A percentile compares a stretch with the other conserved stretches of the same genome.
These are phyloP conservation scores for Macrotus californicus DNA, from an alignment of 2,113 vertebrate genomes.

Conservation along the genomic window DNA sequence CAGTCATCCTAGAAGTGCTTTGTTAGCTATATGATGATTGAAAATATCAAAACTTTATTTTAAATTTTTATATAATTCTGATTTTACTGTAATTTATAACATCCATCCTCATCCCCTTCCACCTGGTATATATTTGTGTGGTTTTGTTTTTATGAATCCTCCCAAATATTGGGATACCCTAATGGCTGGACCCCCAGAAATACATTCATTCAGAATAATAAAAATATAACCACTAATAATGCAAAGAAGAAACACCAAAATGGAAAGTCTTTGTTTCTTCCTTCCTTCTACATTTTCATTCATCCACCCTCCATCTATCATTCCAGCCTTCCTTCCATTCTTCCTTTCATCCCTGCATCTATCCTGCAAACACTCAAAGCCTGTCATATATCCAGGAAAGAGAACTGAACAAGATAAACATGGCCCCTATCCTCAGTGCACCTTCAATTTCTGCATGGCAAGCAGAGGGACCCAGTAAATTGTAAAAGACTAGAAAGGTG, in stretches of 20 bases:
- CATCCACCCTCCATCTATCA: not conserved
- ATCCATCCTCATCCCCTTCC: not conserved
- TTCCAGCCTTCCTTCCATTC: not conserved
- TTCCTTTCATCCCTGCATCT: not conserved
- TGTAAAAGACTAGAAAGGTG: not conserved
- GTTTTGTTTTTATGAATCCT: not conserved
- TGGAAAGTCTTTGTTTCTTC: not conserved
- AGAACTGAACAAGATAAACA: not conserved
- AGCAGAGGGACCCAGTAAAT: not conserved
- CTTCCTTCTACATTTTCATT: not conserved
- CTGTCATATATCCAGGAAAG: not conserved
- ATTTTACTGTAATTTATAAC: not conserved
- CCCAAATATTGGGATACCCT: not conserved
- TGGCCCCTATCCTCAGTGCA: not conserved
- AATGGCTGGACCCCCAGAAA: not conserved
- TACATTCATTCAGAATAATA: not conserved
- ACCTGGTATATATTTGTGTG: not conserved
- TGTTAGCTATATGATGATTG: not conserved
- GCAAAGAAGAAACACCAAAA: not conserved
- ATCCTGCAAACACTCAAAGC: not conserved
- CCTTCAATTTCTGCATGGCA: not conserved
- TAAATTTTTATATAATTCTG: not conserved
- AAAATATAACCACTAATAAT: not conserved
- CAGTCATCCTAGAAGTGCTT: not conserved
- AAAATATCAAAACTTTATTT: constrained; percentile 18